phyloP scores from a whole-genome alignment of 2,113 vertebrate genomes.

The Oplegnathus fasciatus region DNA sequence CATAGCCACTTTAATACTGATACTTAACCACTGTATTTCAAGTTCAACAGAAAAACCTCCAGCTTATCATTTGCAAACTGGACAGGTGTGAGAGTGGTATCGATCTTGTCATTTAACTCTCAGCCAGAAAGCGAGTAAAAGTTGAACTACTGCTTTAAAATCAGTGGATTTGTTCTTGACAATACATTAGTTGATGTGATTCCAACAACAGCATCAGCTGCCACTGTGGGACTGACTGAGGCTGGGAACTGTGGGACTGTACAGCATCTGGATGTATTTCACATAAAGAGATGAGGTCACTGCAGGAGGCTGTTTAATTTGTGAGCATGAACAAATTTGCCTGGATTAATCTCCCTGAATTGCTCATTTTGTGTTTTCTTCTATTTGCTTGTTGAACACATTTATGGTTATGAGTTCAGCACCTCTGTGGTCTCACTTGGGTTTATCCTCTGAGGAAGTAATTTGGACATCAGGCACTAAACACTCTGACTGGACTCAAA shows the following conservation, averaged over 20 bases:
- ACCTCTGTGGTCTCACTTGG: slow-evolving; percentile 38
- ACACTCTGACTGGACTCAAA: slow-evolving; percentile 47
- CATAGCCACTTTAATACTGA: neutral
- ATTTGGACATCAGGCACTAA: slow-evolving; percentile 60
- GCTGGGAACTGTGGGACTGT: slow-evolving; percentile 9
- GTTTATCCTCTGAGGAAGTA: slow-evolving; percentile 52
- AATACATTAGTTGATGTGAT: neutral
- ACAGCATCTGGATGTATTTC: slow-evolving; percentile 16
- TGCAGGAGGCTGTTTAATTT: slow-evolving; percentile 49
- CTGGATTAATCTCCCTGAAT: slow-evolving; percentile 37
- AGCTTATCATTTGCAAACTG: neutral
- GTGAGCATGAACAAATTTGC: slow-evolving; percentile 35
- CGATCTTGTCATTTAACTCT: neutral
- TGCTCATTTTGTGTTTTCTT: slow-evolving; percentile 47
- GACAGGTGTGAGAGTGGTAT: neutral
- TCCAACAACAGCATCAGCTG: slow-evolving; percentile 3
- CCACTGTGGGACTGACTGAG: neutral
- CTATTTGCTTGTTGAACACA: slow-evolving; percentile 44
- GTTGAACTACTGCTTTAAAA: neutral
- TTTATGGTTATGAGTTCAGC: slow-evolving; percentile 50
- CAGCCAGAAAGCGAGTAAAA: too few relatives aligned
- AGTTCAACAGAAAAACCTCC: neutral
- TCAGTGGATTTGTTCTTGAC: neutral
- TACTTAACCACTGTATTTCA: neutral
- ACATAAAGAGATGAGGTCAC: slow-evolving; percentile 39